Conservation (phyloP, 1,140 invertebrate genomes). For the Eufriesea mexicana region DNA sequence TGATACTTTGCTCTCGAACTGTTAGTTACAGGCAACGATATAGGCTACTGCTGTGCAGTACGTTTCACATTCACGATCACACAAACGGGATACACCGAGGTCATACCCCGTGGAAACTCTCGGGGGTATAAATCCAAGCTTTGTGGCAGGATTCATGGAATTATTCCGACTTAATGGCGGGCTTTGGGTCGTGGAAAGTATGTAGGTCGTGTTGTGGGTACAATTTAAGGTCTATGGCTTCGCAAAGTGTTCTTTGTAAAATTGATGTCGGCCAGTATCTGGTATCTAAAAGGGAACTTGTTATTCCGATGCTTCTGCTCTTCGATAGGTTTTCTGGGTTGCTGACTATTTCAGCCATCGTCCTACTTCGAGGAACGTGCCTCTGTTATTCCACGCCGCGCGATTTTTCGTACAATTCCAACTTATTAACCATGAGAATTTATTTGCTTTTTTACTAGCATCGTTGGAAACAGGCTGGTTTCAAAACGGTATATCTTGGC, state of each 20-base stretch:
- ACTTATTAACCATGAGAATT: too few species aligned
- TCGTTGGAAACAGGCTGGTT: too few species aligned
- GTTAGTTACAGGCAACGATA: conserved; percentile 49
- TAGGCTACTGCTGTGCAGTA: conserved; percentile 44
- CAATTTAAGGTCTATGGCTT: neutral
- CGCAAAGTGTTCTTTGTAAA: neutral
- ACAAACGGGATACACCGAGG: neutral
- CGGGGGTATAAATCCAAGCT: conserved; percentile 34
- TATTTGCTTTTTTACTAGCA: too few species aligned
- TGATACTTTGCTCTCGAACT: conserved; percentile 53
- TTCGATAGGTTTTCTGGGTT: neutral
- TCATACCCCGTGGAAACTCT: conserved; percentile 28
- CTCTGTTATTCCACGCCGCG: neutral
- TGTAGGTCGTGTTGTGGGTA: conserved; percentile 16
- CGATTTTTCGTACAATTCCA: neutral
- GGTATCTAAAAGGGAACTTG: conserved; percentile 9
- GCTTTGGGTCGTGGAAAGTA: neutral
- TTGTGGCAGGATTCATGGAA: conserved; percentile 17
- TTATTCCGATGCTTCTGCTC: neutral
- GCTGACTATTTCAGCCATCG: neutral
- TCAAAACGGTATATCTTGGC: too few species aligned
- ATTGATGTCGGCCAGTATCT: conserved; percentile 6
- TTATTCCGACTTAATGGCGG: conserved; percentile 41
- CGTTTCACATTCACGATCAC: conserved; percentile 42
- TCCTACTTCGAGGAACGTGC: neutral